phyloP scores from a whole-genome alignment of 1,140 invertebrate species.

The Drosophila asahinai region DNA sequence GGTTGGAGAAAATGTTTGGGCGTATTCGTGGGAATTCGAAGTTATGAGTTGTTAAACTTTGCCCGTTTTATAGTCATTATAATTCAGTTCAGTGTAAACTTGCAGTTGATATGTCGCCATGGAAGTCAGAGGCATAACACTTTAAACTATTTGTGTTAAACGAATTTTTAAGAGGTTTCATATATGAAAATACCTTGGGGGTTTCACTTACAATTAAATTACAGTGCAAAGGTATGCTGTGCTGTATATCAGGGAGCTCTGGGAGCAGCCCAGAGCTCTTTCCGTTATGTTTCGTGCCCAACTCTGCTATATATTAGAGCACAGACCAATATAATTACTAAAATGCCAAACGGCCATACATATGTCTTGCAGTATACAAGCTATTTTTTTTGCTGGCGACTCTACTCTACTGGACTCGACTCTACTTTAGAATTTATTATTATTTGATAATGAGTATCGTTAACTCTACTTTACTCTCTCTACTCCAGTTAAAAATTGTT shows the following conservation, averaged over 20 bases:
- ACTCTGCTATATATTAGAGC: too few relatives aligned
- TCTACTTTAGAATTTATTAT: not conserved
- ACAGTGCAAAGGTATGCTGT: not conserved
- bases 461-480: too few relatives aligned
- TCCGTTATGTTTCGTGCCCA: too few relatives aligned
- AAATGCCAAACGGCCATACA: too few relatives aligned
- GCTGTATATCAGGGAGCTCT: too few relatives aligned
- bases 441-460: too few relatives aligned
- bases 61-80: constrained; percentile 1
- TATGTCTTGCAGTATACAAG: too few relatives aligned
- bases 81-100: not conserved
- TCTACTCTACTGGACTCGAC: too few relatives aligned
- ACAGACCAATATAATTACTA: too few relatives aligned
- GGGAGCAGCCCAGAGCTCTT: too few relatives aligned
- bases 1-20: not conserved
- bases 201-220: not conserved
- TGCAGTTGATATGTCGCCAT: not conserved
- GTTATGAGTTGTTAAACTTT: constrained; percentile 36
- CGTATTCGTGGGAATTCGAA: constrained; percentile 7
- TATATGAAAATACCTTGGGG: not conserved
- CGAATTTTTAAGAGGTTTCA: not conserved
- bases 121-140: not conserved
- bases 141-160: not conserved
- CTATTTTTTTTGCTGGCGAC: too few relatives aligned
- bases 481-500: too few relatives aligned